A percentile compares a stretch with the other conserved stretches of the same genome.
Evolutionary conservation across 53 echinoderm and acorn worm species (phyloP).

Genomic region (Hippasteria phrygiana): DNA sequence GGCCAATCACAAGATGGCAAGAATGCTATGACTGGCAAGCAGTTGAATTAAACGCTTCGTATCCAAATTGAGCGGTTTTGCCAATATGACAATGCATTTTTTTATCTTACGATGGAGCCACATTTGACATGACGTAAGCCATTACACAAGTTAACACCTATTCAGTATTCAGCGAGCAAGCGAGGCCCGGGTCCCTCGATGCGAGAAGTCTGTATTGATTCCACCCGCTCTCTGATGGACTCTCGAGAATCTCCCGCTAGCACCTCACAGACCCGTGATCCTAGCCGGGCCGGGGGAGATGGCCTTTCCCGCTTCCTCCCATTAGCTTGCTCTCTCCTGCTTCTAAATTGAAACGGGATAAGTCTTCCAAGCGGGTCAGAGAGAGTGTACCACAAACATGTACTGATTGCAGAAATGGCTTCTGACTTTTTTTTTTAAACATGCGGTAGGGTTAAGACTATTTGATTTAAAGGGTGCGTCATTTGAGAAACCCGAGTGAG

Average conservation of each 20-base stretch:
- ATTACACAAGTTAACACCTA: neutral
- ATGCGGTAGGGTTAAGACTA: neutral
- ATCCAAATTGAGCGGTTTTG: too few relatives aligned
- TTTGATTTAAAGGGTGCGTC: constrained; percentile 27
- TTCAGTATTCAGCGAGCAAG: constrained; percentile 23
- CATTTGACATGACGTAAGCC: neutral
- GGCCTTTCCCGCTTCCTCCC: constrained; percentile 14
- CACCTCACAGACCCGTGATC: neutral
- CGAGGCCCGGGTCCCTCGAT: neutral
- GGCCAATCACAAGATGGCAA: too few relatives aligned
- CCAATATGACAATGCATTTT: too few relatives aligned
- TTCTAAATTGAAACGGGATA: constrained; percentile 24
- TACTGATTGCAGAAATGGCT: constrained; percentile 14
- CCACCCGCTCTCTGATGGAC: constrained; percentile 19
- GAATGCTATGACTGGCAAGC: too few relatives aligned
- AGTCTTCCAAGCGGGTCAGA: neutral
- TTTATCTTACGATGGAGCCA: too few relatives aligned
- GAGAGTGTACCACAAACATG: constrained; percentile 42
- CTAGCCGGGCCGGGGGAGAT: neutral
- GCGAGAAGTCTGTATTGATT: constrained; percentile 43
- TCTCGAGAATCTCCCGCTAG: neutral
- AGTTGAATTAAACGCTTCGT: too few relatives aligned
- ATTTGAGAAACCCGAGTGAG: neutral
- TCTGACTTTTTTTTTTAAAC: neutral
- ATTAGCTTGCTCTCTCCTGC: constrained; percentile 20